Evolutionary conservation across 2,797 vertebrate genomes (phyloP).

Genomic region (Cryptoprocta ferox): DNA sequence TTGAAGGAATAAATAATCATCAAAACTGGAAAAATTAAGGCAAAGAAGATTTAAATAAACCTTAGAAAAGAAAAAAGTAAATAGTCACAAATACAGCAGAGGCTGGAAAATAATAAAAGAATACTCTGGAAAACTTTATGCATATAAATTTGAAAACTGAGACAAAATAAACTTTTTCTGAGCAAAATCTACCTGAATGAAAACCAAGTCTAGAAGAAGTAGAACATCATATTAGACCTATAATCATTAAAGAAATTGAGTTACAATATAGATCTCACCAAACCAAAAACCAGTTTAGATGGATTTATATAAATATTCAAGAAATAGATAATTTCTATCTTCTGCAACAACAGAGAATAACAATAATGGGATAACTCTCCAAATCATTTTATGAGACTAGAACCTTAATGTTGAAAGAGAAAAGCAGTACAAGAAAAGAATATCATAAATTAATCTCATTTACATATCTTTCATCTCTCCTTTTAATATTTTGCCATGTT

Average conservation of each 20-base stretch:
- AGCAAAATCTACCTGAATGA: not conserved
- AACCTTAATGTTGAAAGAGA: not conserved
- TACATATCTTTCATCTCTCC: not conserved
- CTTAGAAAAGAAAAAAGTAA: not conserved
- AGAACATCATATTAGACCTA: not conserved
- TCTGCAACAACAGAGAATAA: not conserved
- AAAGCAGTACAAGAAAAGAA: not conserved
- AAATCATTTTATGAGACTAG: not conserved
- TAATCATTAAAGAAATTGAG: not conserved
- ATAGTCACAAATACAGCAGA: not conserved
- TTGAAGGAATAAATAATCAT: not conserved
- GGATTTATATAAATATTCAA: not conserved
- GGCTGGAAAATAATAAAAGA: not conserved
- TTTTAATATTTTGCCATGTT: not conserved
- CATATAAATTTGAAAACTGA: not conserved
- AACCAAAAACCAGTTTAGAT: not conserved
- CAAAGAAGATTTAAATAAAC: not conserved
- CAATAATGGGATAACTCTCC: not conserved
- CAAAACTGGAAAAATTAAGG: not conserved
- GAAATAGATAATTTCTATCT: not conserved
- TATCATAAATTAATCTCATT: not conserved
- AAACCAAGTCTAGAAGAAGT: not conserved
- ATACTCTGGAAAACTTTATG: not conserved
- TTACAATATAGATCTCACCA: not conserved
- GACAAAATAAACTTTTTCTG: not conserved